Percentiles rank a stretch among this genome's conserved stretches.
Evolutionary conservation across 2,113 vertebrate genomes (phyloP).

Genomic region (Notarius lentiginosus): DNA sequence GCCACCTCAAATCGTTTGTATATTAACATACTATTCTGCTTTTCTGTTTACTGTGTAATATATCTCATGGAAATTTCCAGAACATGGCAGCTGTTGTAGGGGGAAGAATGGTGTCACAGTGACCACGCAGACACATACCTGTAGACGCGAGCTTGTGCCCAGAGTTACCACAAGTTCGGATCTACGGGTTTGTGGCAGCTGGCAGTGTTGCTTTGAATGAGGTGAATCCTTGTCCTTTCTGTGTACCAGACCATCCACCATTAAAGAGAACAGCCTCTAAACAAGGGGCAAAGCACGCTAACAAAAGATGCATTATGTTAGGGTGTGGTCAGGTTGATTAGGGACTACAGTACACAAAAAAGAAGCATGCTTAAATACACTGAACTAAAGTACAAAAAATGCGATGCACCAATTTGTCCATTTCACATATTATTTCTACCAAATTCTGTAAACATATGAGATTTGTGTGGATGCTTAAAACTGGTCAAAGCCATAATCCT

Average conservation of each 20-base stretch:
- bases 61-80: conserved; percentile 9
- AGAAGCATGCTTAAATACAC: not conserved
- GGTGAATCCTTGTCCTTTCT: conserved; percentile 32
- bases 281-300: not conserved
- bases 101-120: conserved; percentile 48
- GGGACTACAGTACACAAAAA: not conserved
- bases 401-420: not conserved
- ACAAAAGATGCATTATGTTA: conserved; percentile 10
- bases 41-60: not conserved
- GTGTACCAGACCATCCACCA: not conserved
- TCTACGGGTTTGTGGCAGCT: conserved; percentile 99
- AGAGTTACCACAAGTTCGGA: conserved; percentile 97
- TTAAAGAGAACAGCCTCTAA: not conserved
- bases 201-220: conserved; percentile 68
- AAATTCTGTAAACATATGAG: not conserved
- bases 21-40: not conserved
- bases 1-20: not conserved
- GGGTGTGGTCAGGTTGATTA: not conserved
- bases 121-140: conserved; percentile 92
- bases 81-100: not conserved
- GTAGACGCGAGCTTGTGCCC: conserved; percentile 98
- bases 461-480: not conserved
- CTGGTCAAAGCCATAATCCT: not conserved
- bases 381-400: not conserved
- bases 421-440: not conserved